Conservation (phyloP, 92 coral and sea anemone genomes). For the Anthopleura xanthogrammica region DNA sequence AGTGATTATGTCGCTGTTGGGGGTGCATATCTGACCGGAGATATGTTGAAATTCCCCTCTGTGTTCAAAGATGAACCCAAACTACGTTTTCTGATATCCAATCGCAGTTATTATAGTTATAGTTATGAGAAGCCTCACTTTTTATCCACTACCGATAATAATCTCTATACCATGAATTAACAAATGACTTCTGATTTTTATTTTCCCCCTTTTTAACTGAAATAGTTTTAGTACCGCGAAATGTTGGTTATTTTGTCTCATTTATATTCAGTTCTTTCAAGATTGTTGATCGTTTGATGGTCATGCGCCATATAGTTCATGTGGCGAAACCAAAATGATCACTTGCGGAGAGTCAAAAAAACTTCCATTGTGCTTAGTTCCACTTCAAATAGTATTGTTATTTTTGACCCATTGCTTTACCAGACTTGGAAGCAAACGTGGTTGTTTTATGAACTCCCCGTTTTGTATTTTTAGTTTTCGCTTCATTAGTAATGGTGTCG, state of each 20-base stretch:
- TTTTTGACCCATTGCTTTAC: background rate
- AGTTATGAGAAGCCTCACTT: background rate
- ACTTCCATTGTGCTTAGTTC: too few species aligned
- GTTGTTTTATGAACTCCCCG: background rate
- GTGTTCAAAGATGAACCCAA: background rate
- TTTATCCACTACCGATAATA: background rate
- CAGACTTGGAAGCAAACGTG: background rate
- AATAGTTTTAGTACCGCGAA: background rate
- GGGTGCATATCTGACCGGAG: constrained; percentile 3
- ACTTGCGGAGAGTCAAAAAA: background rate
- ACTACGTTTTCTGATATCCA: background rate
- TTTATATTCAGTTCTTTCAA: background rate
- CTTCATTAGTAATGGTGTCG: background rate
- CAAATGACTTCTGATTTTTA: background rate
- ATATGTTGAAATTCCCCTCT: background rate
- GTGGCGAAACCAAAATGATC: background rate
- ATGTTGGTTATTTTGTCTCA: background rate
- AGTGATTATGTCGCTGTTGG: constrained; percentile 4
- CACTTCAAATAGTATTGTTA: background rate
- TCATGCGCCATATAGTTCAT: background rate
- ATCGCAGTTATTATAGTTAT: background rate
- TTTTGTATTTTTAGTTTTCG: background rate
- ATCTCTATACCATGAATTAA: background rate
- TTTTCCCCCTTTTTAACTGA: background rate
- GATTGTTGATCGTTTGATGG: background rate